Base-by-base conservation (phyloP, 53 echinoderm and acorn worm species). In the Pentamera pediparva region DNA sequence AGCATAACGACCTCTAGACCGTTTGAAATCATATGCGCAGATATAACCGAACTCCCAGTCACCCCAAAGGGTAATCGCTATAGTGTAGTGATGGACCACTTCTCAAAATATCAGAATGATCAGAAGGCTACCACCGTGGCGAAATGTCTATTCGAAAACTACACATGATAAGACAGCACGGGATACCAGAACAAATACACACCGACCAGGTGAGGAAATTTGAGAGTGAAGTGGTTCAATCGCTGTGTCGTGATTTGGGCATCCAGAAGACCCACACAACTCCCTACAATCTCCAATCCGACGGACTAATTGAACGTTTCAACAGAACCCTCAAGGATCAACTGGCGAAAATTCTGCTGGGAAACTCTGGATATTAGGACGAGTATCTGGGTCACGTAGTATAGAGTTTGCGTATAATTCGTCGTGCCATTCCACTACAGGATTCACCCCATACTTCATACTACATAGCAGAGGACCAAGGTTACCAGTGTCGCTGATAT, bases 151-250 rank as follows among this genome's bases (percentile, higher is more conserved):
- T 71, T 80, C 37, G 61, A 72, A n/a, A 32, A 80, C 8, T 80
- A 32, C 49, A n/a, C n/a, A n/a, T n/a, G n/a, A 64, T 71, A 3
- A 32, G 80, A 0, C 71, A 72, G 22, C 80, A 80, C 25, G 72
- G 70, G n/a, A n/a, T n/a, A n/a, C n/a, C n/a, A n/a, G n/a, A n/a
- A n/a, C n/a, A n/a, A n/a, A n/a, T n/a, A n/a, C 5, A 45, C 72
- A 45, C 80, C 80, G 80, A 71, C 36, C 80, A 80, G 29, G 80
- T 59, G 0, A 60, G 72, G 2, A 70, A 80, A 35, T 80, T 80
- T 61, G 80, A 80, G 26, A 39, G 57, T 0, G 38, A 71, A 0
- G 20, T 80, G 0, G 33, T 72, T 9, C 15, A 72, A 27, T 5
- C n/a, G 13, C 31, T 80, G 9, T n/a, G n/a, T n/a, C n/a, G n/a